phyloP scores from a whole-genome alignment of 2,113 vertebrate species.

The Lepus americanus region DNA sequence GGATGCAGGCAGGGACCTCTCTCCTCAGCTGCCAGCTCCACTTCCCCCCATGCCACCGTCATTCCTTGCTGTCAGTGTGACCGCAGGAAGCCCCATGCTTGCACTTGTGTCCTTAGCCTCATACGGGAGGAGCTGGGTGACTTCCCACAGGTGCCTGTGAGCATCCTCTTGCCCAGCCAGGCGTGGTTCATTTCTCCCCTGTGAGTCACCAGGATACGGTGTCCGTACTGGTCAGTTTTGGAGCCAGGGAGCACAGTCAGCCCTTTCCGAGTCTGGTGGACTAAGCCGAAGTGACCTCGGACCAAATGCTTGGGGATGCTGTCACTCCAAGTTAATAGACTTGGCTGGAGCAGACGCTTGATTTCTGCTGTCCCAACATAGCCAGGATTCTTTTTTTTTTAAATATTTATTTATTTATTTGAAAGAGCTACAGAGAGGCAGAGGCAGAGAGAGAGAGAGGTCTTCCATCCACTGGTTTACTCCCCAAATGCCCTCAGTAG shows the following conservation, averaged over 20 bases:
- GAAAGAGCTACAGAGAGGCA: too few species aligned
- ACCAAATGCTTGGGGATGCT: not conserved
- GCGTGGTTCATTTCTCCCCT: not conserved
- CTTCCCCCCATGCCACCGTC: not conserved
- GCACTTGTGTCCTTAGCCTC: not conserved
- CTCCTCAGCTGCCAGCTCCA: not conserved
- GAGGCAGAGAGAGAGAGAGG: not conserved
- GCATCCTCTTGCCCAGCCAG: not conserved
- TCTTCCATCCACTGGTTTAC: too few species aligned
- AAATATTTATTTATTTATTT: too few species aligned
- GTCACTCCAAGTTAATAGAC: not conserved
- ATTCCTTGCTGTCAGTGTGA: not conserved
- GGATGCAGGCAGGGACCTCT: not conserved
- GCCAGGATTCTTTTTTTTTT: not conserved
- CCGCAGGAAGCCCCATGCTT: not conserved
- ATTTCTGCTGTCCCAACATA: not conserved
- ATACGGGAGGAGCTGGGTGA: not conserved
- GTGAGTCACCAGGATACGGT: not conserved
- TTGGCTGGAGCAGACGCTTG: too few species aligned
- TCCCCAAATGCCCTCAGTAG: too few species aligned
- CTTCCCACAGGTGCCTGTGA: not conserved
- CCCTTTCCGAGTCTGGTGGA: not conserved
- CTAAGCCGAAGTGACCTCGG: not conserved
- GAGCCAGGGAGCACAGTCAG: not conserved
- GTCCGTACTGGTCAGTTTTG: not conserved